These are phyloP conservation scores for Perccottus glenii DNA, from an alignment of 2,113 vertebrate species.

Conservation along the genomic window DNA sequence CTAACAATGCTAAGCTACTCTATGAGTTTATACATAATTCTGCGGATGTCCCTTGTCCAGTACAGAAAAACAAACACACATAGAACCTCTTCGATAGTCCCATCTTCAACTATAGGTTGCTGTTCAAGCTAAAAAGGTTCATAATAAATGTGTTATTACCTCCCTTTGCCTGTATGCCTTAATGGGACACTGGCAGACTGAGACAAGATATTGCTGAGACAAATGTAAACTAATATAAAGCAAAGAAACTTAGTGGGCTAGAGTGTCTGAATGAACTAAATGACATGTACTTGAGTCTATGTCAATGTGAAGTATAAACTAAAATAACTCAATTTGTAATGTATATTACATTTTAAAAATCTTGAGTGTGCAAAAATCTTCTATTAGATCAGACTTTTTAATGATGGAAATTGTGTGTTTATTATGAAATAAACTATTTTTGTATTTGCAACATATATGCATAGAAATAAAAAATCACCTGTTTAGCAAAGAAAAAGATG, in stretches of 20 bases:
- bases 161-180: too few relatives aligned
- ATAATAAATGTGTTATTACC: background rate
- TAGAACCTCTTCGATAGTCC: background rate
- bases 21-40: constrained; percentile 90
- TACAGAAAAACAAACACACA: constrained; percentile 57
- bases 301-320: background rate
- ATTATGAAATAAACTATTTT: background rate
- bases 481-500: too few relatives aligned
- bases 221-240: too few relatives aligned
- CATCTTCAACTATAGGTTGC: too few relatives aligned
- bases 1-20: constrained; percentile 82
- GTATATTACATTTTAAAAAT: background rate
- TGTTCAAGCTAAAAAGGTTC: background rate
- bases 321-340: background rate
- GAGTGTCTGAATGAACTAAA: background rate
- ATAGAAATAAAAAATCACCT: too few relatives aligned
- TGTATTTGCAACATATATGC: too few relatives aligned
- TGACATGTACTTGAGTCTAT: too few relatives aligned
- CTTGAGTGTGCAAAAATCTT: too few relatives aligned
- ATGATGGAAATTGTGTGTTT: background rate
- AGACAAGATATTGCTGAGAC: too few relatives aligned
- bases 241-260: too few relatives aligned
- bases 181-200: too few relatives aligned
- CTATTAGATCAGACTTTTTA: background rate
- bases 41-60: constrained; percentile 55